Evolutionary conservation across 53 echinoderm and acorn worm genomes (phyloP), one percentile per base, ranked within the genome.

Genomic region (Antedon mediterranea): DNA sequence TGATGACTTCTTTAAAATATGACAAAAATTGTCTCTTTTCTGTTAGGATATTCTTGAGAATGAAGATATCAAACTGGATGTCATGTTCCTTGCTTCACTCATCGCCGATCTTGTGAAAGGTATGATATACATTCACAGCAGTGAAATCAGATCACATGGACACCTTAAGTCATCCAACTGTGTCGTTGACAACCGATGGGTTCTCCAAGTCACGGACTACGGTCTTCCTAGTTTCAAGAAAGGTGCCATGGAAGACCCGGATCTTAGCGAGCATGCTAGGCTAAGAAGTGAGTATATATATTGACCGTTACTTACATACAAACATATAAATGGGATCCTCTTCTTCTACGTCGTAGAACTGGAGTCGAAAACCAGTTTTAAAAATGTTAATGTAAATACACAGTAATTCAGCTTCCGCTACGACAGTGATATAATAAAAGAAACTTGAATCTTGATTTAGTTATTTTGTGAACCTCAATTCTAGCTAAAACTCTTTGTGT

Each of bases 91-190:
- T 28, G 92, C 97, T 2, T 93, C 98, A 28, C 80, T 98, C 74
- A 90, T 98, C n/a, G 98, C 98, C 31, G 98, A 98, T 74, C 71
- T 93, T 29, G 84, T 98, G 72, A 98, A 98, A 71, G 98, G 98
- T 5, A 85, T 93, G 86, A 83, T 90, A 71, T 98, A 98, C 57
- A 71, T 98, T 0, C 98, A 98, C 79, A 88, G 85, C 70, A 88
- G 90, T 0, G 83, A 84, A 75, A 93, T 98, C 79, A 87, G 86
- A 76, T 90, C 92, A 9, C 98, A 98, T 75, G 98, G 98, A 20
- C 84, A 88, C 72, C 90, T 98, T 30, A 98, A 93, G 78, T 98
- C 98, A 13, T 90, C 93, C 33, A 98, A 93, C 87, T 98, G 92
- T 74, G 98, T 98, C 30, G 98, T 98, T 30, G 98, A 98, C 79